Evolutionary conservation across 2,113 vertebrate species (phyloP).

Genomic region (Fregata magnificens): DNA sequence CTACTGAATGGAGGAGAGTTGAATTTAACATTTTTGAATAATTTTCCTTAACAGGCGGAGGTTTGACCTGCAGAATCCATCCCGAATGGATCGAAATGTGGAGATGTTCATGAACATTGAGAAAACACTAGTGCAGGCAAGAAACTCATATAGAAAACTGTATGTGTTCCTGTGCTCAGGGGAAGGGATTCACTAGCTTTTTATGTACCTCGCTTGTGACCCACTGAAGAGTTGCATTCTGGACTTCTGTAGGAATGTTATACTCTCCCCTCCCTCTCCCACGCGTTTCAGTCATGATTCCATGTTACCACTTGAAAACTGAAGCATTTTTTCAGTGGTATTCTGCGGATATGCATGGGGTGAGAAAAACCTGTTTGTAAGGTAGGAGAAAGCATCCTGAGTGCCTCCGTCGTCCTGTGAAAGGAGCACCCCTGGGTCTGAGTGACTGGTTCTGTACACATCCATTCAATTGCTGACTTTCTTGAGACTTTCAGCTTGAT

Average conservation of each 20-base stretch:
- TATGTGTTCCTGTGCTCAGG: fast-evolving
- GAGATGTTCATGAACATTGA: slow-evolving; percentile 99
- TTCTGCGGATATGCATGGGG: fast-evolving
- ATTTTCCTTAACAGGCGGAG: slow-evolving; percentile 79
- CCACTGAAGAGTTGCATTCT: neutral
- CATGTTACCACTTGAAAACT: fast-evolving
- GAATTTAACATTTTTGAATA: neutral
- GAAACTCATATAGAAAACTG: neutral
- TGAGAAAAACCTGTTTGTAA: neutral
- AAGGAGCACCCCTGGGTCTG: neutral
- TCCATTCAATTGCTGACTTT: neutral
- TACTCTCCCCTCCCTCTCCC: neutral
- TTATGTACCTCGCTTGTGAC: neutral
- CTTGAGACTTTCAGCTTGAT: neutral
- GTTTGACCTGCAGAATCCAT: slow-evolving; percentile 97
- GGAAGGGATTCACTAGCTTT: fast-evolving
- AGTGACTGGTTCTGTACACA: neutral
- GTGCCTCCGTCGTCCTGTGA: neutral
- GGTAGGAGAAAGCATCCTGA: neutral
- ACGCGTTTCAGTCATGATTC: neutral
- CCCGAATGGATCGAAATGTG: slow-evolving; percentile 97
- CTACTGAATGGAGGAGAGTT: neutral
- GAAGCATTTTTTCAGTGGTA: fast-evolving
- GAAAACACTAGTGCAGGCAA: slow-evolving; percentile 95
- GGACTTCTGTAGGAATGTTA: fast-evolving